These are phyloP conservation scores for Drosophila murphyi DNA, from an alignment of 1,140 invertebrate species.

Conservation along the genomic window DNA sequence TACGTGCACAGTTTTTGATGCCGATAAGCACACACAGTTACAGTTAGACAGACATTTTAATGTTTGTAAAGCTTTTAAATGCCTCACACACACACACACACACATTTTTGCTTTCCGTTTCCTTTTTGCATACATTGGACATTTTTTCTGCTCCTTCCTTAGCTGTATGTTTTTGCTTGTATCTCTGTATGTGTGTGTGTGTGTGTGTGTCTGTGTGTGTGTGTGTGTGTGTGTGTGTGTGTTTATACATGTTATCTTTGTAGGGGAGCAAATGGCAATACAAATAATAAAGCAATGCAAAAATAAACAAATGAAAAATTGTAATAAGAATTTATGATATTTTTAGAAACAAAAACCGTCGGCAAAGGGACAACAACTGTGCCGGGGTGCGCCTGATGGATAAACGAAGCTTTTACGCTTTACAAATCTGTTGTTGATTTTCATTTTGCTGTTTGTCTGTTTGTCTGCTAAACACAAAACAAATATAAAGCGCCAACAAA, in stretches of 20 bases:
- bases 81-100: slow-evolving; percentile 74
- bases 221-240: no score
- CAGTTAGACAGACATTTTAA: slow-evolving; percentile 82
- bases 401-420: slow-evolving; percentile 30
- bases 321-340: slow-evolving; percentile 77
- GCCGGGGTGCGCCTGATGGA: slow-evolving; percentile 2
- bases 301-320: slow-evolving; percentile 75
- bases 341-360: slow-evolving; percentile 63
- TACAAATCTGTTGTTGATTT: slow-evolving; percentile 77
- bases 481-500: slow-evolving; percentile 61
- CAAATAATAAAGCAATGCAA: slow-evolving; percentile 76
- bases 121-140: slow-evolving; percentile 43
- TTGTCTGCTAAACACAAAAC: slow-evolving; percentile 79
- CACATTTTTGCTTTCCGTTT: slow-evolving; percentile 56
- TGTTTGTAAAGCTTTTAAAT: slow-evolving; percentile 82
- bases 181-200: slow-evolving; percentile 33
- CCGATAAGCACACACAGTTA: slow-evolving; percentile 57
- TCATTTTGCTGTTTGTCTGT: slow-evolving; percentile 65
- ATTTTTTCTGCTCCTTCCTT: slow-evolving; percentile 1
- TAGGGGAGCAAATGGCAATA: slow-evolving; percentile 65
- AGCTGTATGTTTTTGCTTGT: background rate
- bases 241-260: no score
- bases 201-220: background rate
- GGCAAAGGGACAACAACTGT: background rate
- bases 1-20: slow-evolving; percentile 66